These are phyloP conservation scores for Drosophila neoperkinsi DNA, from an alignment of 2,888 invertebrate species.

Conservation along the genomic window DNA sequence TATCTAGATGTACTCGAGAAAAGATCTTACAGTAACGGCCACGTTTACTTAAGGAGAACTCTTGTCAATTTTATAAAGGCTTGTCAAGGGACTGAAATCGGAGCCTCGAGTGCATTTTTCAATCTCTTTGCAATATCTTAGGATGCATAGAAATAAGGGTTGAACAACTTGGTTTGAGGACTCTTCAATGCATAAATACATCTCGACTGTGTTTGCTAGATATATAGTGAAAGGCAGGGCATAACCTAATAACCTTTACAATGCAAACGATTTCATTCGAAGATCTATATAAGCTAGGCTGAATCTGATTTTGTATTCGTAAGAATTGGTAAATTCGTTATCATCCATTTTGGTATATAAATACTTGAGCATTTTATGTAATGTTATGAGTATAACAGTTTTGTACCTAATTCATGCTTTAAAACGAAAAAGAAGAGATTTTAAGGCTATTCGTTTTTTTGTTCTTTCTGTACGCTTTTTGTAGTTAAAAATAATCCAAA, in stretches of 20 bases:
- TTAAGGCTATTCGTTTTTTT: neutral
- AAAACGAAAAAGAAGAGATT: neutral
- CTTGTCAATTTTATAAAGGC: neutral
- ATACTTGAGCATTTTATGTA: neutral
- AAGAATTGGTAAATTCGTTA: neutral
- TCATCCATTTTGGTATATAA: neutral
- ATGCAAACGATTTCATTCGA: neutral
- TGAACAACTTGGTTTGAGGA: neutral
- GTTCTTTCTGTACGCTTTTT: neutral
- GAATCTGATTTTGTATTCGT: neutral
- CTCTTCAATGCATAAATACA: neutral
- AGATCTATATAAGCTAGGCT: neutral
- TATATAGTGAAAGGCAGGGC: neutral
- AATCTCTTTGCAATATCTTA: neutral
- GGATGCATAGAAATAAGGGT: neutral
- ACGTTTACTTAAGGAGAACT: neutral
- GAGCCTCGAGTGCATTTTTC: neutral
- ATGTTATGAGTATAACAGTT: neutral
- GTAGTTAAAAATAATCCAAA: conserved; percentile 14
- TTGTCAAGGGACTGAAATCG: neutral
- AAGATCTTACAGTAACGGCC: neutral
- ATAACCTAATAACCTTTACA: neutral
- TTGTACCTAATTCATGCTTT: neutral
- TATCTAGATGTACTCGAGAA: neutral
- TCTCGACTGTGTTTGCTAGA: neutral